Base-by-base conservation (phyloP, 2,113 vertebrate species). In the Carassius carassius region DNA sequence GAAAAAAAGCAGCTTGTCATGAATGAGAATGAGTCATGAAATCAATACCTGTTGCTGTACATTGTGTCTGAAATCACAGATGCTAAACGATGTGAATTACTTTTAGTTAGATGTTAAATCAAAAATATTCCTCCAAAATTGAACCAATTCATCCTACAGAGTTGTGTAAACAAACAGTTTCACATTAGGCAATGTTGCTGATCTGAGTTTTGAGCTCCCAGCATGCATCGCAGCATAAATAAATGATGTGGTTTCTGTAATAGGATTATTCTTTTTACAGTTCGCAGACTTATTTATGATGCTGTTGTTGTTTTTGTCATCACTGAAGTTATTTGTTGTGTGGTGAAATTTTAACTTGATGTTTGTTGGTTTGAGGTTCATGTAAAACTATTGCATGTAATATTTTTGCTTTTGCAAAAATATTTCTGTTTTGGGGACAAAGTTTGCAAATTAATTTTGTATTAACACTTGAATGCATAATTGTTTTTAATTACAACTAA, bases 11-110 rank as follows among this genome's bases (percentile, higher is more conserved):
- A 37, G 75, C 51, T 58, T 77, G 29, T 29, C 29, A 29, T 29
- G 29, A 29, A 29, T 29, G 29, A 29, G 29, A 29, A 29, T 29
- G 89, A 86, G 91, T 90, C 90, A 92, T 92, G 93, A 93, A 91
- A 92, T 93, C 85, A 82, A 90, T 93, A 93, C 93, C 92, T 94
- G 91, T 44, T 65, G 84, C 81, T 87, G 10, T 47, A 44, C 41
- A 87, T 83, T 84, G 56, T 0, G 0, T 17, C 32, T 32, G 16
- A 7, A 35, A 67, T 17, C 3, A 17, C 63, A 17, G 13, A 89
- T 85, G 87, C 90, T 89, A 72, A 78, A 62, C 85, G 73, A 83
- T 80, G 79, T 44, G 41, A 44, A 44, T 44, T 10, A 44, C 9
- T 44, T 41, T 41, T 9, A 41, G 54, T 17, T 58, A 19, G 5